These are phyloP conservation scores for Druceiella hillmani DNA, from an alignment of 2,888 invertebrate genomes.

Conservation along the genomic window DNA sequence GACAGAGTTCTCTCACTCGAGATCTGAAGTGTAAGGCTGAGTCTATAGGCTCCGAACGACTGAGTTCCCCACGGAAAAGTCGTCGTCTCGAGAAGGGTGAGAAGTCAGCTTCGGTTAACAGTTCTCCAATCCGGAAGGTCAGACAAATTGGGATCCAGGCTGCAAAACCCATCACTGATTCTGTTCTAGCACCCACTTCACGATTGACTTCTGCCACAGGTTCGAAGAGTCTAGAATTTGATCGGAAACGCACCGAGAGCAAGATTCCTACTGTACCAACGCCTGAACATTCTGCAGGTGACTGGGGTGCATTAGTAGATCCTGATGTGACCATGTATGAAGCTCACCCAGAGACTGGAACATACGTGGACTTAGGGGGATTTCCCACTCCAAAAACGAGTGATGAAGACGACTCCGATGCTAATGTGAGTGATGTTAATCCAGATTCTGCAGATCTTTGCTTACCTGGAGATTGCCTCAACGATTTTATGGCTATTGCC, in stretches of 20 bases:
- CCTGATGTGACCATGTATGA: conserved; percentile 49
- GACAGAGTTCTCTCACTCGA: conserved; percentile 43
- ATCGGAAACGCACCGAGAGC: conserved; percentile 37
- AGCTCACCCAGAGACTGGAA: conserved; percentile 38
- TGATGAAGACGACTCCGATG: conserved; percentile 44
- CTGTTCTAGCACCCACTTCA: background rate
- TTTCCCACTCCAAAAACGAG: conserved; percentile 32
- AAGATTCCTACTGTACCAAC: conserved; percentile 34
- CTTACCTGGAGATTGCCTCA: conserved; percentile 43
- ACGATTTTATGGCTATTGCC: conserved; percentile 43
- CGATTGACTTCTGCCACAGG: conserved; percentile 1
- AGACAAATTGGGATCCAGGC: conserved; percentile 39
- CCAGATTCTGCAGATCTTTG: conserved; percentile 42
- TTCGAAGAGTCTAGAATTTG: conserved; percentile 24
- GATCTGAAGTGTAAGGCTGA: conserved; percentile 37
- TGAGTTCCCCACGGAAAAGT: conserved; percentile 45
- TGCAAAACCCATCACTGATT: conserved; percentile 28
- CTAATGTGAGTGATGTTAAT: conserved; percentile 22
- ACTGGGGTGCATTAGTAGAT: conserved; percentile 32
- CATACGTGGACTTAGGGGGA: conserved; percentile 33
- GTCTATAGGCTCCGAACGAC: conserved; percentile 33
- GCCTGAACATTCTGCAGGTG: conserved; percentile 28
- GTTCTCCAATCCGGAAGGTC: conserved; percentile 46
- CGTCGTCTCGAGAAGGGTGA: conserved; percentile 44
- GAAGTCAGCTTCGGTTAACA: conserved; percentile 43